Evolutionary conservation across 2,888 invertebrate species (phyloP).

Genomic region (Protophormia terraenovae): DNA sequence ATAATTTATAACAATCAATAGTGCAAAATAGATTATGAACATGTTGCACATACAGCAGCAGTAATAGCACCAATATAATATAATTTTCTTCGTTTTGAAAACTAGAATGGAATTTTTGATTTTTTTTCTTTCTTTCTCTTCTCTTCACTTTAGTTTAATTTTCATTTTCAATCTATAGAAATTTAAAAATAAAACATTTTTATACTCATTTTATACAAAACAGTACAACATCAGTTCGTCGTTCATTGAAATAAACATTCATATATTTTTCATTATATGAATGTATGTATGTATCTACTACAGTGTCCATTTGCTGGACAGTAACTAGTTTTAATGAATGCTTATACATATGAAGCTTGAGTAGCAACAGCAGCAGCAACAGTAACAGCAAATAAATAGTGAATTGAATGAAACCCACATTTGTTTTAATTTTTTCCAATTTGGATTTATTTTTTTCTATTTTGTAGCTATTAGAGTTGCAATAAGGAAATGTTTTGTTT

Average conservation of each 20-base stretch:
- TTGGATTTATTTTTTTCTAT: conserved; percentile 2
- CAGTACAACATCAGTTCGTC: background rate
- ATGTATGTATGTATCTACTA: too few species aligned
- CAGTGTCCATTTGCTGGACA: too few species aligned
- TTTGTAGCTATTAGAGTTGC: background rate
- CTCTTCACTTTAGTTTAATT: conserved; percentile 22
- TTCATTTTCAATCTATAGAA: conserved; percentile 32
- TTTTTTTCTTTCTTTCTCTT: background rate
- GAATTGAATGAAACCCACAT: conserved; percentile 51
- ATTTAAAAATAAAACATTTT: conserved; percentile 26
- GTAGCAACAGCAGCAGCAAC: background rate
- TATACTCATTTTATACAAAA: background rate
- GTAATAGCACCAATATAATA: background rate
- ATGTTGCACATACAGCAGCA: conserved; percentile 1
- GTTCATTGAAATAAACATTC: background rate
- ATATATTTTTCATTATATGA: too few species aligned
- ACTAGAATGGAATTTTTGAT: conserved; percentile 40
- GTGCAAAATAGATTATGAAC: conserved; percentile 29
- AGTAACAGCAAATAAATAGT: background rate
- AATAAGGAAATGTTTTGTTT: conserved; percentile 46
- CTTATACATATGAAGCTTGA: background rate
- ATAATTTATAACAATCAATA: conserved; percentile 66
- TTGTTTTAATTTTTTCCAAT: conserved; percentile 47
- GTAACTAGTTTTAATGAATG: conserved; percentile 32
- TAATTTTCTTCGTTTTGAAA: background rate